Percentiles rank a stretch among this genome's conserved stretches.
phyloP scores from a whole-genome alignment of 1,140 invertebrate species.

The Ceratina calcarata region DNA sequence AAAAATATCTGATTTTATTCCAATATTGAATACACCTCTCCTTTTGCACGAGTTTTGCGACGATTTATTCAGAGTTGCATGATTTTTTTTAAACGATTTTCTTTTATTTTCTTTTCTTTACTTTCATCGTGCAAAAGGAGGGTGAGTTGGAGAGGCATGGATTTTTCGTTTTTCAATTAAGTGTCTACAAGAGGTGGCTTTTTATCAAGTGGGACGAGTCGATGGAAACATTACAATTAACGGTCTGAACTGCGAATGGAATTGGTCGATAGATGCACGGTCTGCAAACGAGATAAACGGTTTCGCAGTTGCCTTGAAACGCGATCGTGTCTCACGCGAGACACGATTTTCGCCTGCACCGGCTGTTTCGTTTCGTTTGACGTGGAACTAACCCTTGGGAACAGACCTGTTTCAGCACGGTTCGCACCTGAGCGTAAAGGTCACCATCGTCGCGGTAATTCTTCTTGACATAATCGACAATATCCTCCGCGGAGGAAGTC shows the following conservation, averaged over 20 bases:
- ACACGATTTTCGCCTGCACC: constrained; percentile 39
- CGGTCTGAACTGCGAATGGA: constrained; percentile 23
- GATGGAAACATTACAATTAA: constrained; percentile 30
- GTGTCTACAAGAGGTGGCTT: background rate
- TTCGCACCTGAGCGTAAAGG: constrained; percentile 68
- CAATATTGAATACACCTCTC: background rate
- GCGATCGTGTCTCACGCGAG: constrained; percentile 53
- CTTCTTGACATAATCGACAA: constrained; percentile 57
- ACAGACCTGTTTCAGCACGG: constrained; percentile 60
- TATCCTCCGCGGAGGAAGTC: constrained; percentile 53
- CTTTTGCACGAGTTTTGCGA: too few species aligned
- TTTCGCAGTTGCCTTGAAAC: constrained; percentile 55
- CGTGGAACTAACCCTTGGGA: constrained; percentile 67
- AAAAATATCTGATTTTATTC: background rate
- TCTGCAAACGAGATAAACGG: constrained; percentile 50
- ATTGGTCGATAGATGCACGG: constrained; percentile 54
- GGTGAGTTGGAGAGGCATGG: too few species aligned
- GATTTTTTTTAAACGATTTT: too few species aligned
- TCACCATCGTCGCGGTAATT: constrained; percentile 66
- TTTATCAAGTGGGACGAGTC: background rate
- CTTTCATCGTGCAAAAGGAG: too few species aligned
- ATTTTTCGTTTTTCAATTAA: too few species aligned
- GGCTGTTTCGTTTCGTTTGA: constrained; percentile 20
- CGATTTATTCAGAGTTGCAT: too few species aligned
- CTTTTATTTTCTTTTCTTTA: too few species aligned